Base-by-base conservation (phyloP, 1,140 invertebrate genomes). In the Bombus huntii region DNA sequence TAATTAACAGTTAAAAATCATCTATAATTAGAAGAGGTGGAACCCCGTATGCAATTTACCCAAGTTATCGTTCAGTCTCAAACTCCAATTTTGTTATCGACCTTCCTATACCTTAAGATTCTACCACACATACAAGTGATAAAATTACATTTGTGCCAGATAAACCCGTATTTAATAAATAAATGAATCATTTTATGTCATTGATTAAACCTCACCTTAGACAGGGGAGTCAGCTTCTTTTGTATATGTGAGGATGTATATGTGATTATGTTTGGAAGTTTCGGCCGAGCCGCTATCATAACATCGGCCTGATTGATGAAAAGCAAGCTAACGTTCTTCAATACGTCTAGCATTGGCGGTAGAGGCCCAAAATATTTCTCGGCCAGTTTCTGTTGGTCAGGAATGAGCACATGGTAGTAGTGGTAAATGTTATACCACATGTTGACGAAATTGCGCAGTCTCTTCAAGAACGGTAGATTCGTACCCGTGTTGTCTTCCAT, bases 241-340 rank as follows among this genome's bases (percentile, higher is more conserved):
- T 53, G 42, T 74, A 96, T 94, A 84, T 96, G 95, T 76, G 96
- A 94, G 59, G 96, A 95, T 75, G 93, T 96, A n/a, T 96, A 96
- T 74, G 95, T 94, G 13, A 95, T 93, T 87, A 95, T 95, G 89
- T 94, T 96, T 2, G 96, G 95, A 42, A 96, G 85, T 25, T 95
- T 91, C 0, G 96, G 96, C 70, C 95, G 93, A 15, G 95, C 93
- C 74, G 95, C 95, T 72, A 96, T 95, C 12, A 96, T 89, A 8
- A 93, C 94, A 18, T 96, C 95, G 87, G 96, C 96, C n/a, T 96
- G 96, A 86, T 97, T 96, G 0, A 96, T 77, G 15, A 97, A 86
- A 74, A 96, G 65, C 66, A 95, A n/a, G 22, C 95, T 96, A 0
- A 94, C 91, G 34, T 96, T 95, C 39, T 78, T 91, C 53, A 83